Evolutionary conservation across 2,797 vertebrate species (phyloP).

Genomic region (Polyboroides typus): DNA sequence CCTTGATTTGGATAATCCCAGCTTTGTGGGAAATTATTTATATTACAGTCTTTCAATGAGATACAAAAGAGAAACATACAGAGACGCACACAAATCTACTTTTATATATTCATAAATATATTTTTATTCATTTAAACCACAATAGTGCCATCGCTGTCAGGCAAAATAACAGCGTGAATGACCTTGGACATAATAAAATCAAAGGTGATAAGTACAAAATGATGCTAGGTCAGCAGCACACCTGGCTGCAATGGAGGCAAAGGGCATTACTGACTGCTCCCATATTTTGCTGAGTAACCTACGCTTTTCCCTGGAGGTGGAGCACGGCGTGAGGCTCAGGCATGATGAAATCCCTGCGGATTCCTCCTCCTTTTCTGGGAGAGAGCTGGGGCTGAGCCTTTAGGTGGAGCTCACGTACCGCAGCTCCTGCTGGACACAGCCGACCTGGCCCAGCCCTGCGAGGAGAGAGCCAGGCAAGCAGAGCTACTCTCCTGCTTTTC

Average conservation of each 20-base stretch:
- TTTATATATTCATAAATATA: neutral
- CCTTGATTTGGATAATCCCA: neutral
- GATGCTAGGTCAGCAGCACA: neutral
- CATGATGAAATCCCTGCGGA: neutral
- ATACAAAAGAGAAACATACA: neutral
- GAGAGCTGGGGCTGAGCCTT: slow-evolving; percentile 14
- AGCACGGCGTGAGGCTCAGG: neutral
- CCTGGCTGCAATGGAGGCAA: neutral
- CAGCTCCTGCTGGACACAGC: neutral
- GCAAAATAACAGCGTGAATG: neutral
- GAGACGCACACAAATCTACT: neutral
- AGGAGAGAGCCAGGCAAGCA: neutral
- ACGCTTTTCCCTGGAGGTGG: neutral
- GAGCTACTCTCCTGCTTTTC: neutral
- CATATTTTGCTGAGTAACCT: neutral
- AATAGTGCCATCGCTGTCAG: neutral
- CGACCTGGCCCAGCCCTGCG: neutral
- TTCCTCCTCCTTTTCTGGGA: neutral
- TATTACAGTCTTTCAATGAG: neutral
- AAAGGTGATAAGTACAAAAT: neutral
- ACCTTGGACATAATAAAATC: neutral
- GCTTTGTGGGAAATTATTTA: neutral
- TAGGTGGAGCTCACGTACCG: slow-evolving; percentile 68
- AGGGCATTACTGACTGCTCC: neutral
- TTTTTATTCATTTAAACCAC: neutral